These are phyloP conservation scores for Megathymus violae DNA, from an alignment of 1,140 invertebrate species.

Conservation along the genomic window DNA sequence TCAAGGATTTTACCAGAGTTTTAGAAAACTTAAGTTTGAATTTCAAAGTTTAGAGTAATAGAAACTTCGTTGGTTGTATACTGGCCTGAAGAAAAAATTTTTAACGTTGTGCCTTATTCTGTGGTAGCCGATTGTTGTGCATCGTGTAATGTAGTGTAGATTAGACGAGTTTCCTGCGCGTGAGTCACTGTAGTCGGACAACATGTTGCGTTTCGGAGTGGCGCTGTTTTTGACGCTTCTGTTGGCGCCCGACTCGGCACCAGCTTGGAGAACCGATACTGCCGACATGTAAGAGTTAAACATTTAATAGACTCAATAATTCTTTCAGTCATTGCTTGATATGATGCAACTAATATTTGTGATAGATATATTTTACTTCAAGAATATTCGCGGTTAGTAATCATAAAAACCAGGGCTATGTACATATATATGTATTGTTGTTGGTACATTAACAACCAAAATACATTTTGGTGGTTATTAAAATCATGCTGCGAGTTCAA, in stretches of 20 bases:
- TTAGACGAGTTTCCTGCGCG: constrained; percentile 44
- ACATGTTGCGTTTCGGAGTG: constrained; percentile 62
- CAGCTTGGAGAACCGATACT: constrained; percentile 68
- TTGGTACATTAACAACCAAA: too few relatives aligned
- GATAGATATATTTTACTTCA: too few relatives aligned
- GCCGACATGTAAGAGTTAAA: constrained; percentile 25
- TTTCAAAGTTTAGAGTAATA: background rate
- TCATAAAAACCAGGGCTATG: too few relatives aligned
- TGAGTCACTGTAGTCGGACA: constrained; percentile 53
- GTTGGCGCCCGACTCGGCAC: constrained; percentile 57
- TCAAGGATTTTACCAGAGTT: constrained; percentile 5
- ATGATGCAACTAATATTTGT: too few relatives aligned
- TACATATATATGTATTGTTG: too few relatives aligned
- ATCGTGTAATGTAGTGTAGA: constrained; percentile 32
- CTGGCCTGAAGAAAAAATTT: constrained; percentile 39
- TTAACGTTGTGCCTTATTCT: constrained; percentile 77
- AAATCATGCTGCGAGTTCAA: too few relatives aligned
- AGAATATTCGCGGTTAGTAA: too few relatives aligned
- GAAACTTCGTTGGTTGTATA: background rate
- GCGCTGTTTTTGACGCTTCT: constrained; percentile 55
- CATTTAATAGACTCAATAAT: too few relatives aligned
- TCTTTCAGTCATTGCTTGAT: too few relatives aligned
- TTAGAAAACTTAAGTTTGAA: constrained; percentile 8
- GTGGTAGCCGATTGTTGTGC: constrained; percentile 54
- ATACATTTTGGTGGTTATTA: too few relatives aligned